phyloP scores from a whole-genome alignment of 2,888 invertebrate genomes.

The Parthenolecanium corni region DNA sequence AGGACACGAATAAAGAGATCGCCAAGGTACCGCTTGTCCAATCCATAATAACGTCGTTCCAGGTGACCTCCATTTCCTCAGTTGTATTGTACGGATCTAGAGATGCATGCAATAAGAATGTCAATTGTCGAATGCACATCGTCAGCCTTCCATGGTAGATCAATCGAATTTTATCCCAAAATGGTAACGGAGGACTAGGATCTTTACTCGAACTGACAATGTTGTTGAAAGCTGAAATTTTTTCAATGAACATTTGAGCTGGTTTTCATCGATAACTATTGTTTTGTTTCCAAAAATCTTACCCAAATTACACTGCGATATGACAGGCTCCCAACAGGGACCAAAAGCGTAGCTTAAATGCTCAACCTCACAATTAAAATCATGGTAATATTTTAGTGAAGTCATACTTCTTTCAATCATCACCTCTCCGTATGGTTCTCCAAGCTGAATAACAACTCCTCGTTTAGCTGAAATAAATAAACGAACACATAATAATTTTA shows the following conservation, averaged over 20 bases:
- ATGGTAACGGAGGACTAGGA: slow-evolving; percentile 85
- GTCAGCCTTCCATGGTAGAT: slow-evolving; percentile 86
- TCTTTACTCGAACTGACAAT: slow-evolving; percentile 77
- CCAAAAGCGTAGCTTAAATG: slow-evolving; percentile 90
- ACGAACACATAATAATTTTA: neutral
- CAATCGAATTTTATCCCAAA: slow-evolving; percentile 94
- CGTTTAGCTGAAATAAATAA: slow-evolving; percentile 49
- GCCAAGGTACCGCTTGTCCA: slow-evolving; percentile 80
- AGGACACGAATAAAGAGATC: neutral
- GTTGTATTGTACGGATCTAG: slow-evolving; percentile 97
- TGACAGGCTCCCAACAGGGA: slow-evolving; percentile 97
- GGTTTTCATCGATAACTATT: neutral
- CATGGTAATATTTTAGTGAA: slow-evolving; percentile 93
- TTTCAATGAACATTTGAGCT: neutral
- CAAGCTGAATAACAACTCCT: slow-evolving; percentile 65
- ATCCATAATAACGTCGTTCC: slow-evolving; percentile 85
- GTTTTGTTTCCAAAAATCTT: slow-evolving; percentile 33
- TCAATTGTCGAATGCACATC: slow-evolving; percentile 73
- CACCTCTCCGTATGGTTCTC: slow-evolving; percentile 70
- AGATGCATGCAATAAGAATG: slow-evolving; percentile 86
- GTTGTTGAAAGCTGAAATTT: slow-evolving; percentile 62
- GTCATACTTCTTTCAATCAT: slow-evolving; percentile 85
- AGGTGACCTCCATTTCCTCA: slow-evolving; percentile 96
- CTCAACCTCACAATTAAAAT: slow-evolving; percentile 85
- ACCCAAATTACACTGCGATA: slow-evolving; percentile 77